Evolutionary conservation across 2,888 invertebrate genomes (phyloP), one percentile per base, ranked within the genome.

Genomic region (Harpalus rufipes): DNA sequence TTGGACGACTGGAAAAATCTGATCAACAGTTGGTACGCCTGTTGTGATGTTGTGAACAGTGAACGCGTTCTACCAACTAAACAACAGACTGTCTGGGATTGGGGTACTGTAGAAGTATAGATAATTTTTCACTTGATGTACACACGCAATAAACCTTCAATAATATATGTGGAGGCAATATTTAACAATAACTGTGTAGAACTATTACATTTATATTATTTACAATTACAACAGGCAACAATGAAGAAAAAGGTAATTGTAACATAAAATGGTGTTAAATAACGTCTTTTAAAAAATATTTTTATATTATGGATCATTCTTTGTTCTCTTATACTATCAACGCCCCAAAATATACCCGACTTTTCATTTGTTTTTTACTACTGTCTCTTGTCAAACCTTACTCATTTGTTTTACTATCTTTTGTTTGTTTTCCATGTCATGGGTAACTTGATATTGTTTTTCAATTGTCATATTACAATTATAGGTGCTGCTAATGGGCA

Each of bases 401-500:
- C 1, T 8, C 44, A 51, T 51, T 51, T 51, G 44, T 51, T 51
- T 51, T 51, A 51, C 44, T 51, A 51, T 12, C 44, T 51, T 51
- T 51, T 51, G 44, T 51, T 51, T 51, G 44, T 12, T 12, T 51
- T 12, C 10, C 44, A 1, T 4, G 1, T 32, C 32, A 32, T 32
- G 32, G 6, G 6, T 32, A 32, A 32, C 32, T 3, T 32, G 32
- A 32, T 32, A 32, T 32, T 32, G 32, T 32, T 56, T 5, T 56
- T 10, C 10, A 56, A 56, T 5, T 56, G 56, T 56, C 5, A n/a
- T 21, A 58, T 59, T 44, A n/a, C 44, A 16, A 65, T 91, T 92
- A 81, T 89, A 99, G 98, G 99, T 99, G 74, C 92, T 99, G 86
- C 92, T 99, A 87, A 99, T 99, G 99, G 99, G 99, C 0, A 99